Percentiles rank a stretch among this genome's conserved stretches.
These are phyloP conservation scores for Microhierax caerulescens DNA, from an alignment of 2,797 vertebrate species.

Conservation along the genomic window DNA sequence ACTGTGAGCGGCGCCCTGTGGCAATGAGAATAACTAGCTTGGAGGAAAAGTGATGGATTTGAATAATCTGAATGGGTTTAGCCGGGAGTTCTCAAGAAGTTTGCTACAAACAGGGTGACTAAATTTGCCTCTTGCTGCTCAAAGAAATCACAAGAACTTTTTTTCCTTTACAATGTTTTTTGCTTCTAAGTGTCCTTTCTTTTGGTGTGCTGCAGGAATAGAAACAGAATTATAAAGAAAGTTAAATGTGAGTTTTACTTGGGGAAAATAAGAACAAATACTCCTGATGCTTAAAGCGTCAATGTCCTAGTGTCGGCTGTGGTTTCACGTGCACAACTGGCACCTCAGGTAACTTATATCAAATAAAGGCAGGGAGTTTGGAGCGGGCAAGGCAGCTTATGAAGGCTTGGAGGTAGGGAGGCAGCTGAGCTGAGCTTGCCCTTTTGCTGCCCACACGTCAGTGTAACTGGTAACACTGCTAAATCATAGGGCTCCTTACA, in stretches of 20 bases:
- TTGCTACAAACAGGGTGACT: background rate
- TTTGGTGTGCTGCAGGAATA: background rate
- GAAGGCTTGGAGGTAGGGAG: background rate
- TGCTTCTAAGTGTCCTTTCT: background rate
- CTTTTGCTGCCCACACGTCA: background rate
- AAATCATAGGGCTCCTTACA: background rate
- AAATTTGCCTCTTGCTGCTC: background rate
- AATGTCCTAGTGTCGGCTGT: fast-evolving
- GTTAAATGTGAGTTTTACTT: background rate
- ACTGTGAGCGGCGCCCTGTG: background rate
- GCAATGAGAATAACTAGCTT: fast-evolving
- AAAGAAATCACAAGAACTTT: background rate
- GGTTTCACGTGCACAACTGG: background rate
- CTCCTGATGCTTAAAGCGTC: background rate
- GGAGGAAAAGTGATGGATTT: background rate
- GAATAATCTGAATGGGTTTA: background rate
- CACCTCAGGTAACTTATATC: background rate
- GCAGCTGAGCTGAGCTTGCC: background rate
- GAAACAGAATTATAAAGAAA: background rate
- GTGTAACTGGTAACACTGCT: background rate
- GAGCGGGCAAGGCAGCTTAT: background rate
- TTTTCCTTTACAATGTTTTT: background rate
- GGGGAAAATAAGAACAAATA: background rate
- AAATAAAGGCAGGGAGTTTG: background rate
- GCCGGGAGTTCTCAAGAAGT: background rate